These are phyloP conservation scores for Melinopterus prodromus DNA, from an alignment of 2,888 invertebrate species.

Conservation along the genomic window DNA sequence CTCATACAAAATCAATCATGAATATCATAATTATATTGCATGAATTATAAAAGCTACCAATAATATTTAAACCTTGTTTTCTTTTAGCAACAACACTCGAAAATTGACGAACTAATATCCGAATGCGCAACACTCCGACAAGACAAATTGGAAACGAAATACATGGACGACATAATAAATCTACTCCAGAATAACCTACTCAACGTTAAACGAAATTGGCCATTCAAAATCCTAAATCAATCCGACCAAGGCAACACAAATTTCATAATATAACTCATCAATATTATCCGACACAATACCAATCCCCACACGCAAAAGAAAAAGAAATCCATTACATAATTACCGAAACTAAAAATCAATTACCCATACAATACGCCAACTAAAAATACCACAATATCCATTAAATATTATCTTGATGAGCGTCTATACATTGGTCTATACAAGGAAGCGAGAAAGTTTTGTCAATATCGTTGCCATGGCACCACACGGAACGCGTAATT, in stretches of 20 bases:
- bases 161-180: conserved; percentile 65
- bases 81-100: conserved; percentile 27
- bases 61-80: no score
- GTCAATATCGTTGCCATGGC: conserved; percentile 35
- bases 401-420: not conserved
- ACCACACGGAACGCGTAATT: not conserved
- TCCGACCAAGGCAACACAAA: conserved; percentile 31
- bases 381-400: conserved; percentile 14
- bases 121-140: conserved; percentile 61
- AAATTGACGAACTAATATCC: conserved; percentile 54
- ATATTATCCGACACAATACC: not conserved
- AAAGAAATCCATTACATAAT: conserved; percentile 11
- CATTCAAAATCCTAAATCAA: conserved; percentile 43
- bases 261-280: conserved; percentile 39
- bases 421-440: not conserved
- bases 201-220: conserved; percentile 51
- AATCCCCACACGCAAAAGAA: not conserved
- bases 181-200: not conserved
- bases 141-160: conserved; percentile 63
- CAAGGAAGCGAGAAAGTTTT: conserved; percentile 17
- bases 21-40: no score
- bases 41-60: no score
- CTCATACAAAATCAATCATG: not conserved
- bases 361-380: not conserved
- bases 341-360: not conserved